phyloP scores from a whole-genome alignment of 2,797 vertebrate species.

The Leptatherina wallacei region DNA sequence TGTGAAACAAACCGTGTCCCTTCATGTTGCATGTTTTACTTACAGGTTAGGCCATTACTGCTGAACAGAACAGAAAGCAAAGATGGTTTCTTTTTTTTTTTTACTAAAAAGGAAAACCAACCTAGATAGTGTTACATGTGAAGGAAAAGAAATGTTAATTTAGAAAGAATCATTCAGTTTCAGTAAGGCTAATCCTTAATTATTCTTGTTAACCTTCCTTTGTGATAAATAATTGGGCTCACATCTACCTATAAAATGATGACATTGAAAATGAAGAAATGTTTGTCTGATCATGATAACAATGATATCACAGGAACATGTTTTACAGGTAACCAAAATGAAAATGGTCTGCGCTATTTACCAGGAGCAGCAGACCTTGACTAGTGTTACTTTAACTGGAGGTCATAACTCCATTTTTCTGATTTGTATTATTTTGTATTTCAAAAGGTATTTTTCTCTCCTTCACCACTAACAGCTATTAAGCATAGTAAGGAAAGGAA shows the following conservation, averaged over 20 bases:
- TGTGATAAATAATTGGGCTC: background rate
- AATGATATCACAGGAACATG: background rate
- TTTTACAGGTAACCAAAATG: background rate
- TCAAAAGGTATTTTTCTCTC: background rate
- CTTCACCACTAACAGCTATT: background rate
- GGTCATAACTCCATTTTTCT: background rate
- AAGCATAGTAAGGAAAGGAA: background rate
- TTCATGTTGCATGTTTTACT: conserved; percentile 37
- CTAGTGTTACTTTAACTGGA: background rate
- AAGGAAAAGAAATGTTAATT: background rate
- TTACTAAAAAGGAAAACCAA: background rate
- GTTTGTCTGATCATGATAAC: background rate
- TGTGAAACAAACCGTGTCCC: conserved; percentile 13
- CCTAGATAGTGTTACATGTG: background rate
- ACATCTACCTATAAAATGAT: background rate
- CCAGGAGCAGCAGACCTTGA: background rate
- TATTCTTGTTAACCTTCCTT: background rate
- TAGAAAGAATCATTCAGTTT: background rate
- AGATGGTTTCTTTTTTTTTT: background rate
- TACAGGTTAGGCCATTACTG: conserved; percentile 4
- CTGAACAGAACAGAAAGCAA: background rate
- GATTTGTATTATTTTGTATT: too few relatives aligned
- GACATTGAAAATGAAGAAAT: background rate
- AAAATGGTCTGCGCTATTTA: background rate
- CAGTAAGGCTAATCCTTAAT: background rate